phyloP scores from a whole-genome alignment of 2,113 vertebrate genomes.

The Mus musculus region DNA sequence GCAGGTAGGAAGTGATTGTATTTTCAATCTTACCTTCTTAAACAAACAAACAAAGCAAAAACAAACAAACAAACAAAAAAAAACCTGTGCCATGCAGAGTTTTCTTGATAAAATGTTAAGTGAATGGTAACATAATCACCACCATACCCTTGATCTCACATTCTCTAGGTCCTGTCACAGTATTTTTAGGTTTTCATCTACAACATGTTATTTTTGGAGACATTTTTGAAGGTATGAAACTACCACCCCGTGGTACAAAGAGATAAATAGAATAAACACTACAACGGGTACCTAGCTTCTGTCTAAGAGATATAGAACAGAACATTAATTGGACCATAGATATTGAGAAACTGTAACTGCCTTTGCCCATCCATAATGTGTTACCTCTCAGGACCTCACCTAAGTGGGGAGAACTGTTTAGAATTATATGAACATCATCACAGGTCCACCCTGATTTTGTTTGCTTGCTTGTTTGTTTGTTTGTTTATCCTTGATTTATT shows the following conservation, averaged over 20 bases:
- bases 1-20: constrained; percentile 90
- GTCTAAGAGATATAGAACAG: too few species aligned
- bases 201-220: constrained; percentile 43
- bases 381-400: neutral
- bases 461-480: too few species aligned
- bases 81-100: neutral
- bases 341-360: neutral
- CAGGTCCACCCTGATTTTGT: neutral
- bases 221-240: constrained; percentile 37
- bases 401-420: neutral
- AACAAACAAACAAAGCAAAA: too few species aligned
- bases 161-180: neutral
- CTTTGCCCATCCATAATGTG: neutral
- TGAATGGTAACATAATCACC: neutral
- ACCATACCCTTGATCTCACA: neutral
- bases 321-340: neutral
- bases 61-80: too few species aligned
- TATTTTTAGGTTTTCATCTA: neutral
- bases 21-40: neutral
- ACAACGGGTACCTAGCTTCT: neutral
- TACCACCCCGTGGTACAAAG: neutral
- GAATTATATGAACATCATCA: neutral
- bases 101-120: neutral
- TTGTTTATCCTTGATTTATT: too few species aligned
- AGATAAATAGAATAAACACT: neutral